A percentile compares a stretch with the other conserved stretches of the same genome.
phyloP scores from a whole-genome alignment of 2,797 vertebrate genomes.

The Paramormyrops hopkinsi region DNA sequence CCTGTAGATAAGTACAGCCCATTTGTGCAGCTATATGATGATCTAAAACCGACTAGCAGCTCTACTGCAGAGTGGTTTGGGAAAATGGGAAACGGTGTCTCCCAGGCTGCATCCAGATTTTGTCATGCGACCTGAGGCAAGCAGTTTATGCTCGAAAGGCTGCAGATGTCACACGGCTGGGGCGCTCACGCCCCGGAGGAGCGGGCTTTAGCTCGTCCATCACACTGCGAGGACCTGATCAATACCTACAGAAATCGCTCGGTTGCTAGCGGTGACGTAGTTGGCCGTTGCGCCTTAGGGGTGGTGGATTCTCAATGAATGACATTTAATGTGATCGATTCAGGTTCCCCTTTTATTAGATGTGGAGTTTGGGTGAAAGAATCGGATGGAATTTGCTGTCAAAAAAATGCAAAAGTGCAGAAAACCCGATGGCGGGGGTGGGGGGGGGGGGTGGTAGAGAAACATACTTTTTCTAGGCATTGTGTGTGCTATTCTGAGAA shows the following conservation, averaged over 20 bases:
- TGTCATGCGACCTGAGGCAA: not conserved
- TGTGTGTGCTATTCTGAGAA: not conserved
- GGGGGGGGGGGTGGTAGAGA: not conserved
- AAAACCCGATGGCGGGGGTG: not conserved
- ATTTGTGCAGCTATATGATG: not conserved
- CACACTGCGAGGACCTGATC: not conserved
- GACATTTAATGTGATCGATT: not conserved
- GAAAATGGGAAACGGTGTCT: not conserved
- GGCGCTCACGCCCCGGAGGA: not conserved
- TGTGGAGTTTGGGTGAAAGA: not conserved
- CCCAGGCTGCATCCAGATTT: not conserved
- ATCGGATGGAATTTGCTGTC: not conserved
- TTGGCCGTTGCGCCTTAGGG: not conserved
- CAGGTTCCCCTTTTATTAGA: not conserved
- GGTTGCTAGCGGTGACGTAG: not conserved
- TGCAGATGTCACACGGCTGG: not conserved
- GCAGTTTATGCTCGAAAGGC: not conserved
- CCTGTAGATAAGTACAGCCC: not conserved
- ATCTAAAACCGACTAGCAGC: not conserved
- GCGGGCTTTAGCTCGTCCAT: not conserved
- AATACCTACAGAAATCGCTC: not conserved
- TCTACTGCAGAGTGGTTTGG: not conserved
- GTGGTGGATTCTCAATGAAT: not conserved
- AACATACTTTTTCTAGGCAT: not conserved
- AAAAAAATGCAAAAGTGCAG: conserved; percentile 3